Percentiles rank a stretch among this genome's conserved stretches.
phyloP scores from a whole-genome alignment of 1,140 invertebrate species.

The Sweltsa coloradensis region DNA sequence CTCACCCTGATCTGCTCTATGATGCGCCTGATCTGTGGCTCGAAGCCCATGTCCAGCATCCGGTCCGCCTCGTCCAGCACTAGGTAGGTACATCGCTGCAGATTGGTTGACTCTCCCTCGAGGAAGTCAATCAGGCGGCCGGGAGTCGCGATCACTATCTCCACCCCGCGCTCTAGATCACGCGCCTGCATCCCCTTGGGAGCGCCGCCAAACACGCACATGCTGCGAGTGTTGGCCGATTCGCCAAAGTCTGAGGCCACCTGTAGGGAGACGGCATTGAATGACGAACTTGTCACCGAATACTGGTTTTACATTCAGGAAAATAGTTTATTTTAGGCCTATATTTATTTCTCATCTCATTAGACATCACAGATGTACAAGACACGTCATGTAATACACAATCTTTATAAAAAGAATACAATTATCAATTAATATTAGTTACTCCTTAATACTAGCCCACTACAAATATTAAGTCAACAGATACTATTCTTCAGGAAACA shows the following conservation, averaged over 20 bases:
- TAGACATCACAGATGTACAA: too few species aligned
- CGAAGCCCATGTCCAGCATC: conserved; percentile 96
- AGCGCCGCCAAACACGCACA: conserved; percentile 91
- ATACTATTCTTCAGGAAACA: too few species aligned
- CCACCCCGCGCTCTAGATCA: conserved; percentile 66
- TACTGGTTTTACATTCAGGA: too few species aligned
- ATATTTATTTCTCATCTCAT: too few species aligned
- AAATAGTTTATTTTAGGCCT: too few species aligned
- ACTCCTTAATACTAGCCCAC: too few species aligned
- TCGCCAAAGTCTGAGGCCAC: conserved; percentile 86
- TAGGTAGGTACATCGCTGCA: conserved; percentile 76
- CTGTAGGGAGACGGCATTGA: too few species aligned
- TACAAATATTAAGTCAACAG: too few species aligned
- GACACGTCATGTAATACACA: too few species aligned
- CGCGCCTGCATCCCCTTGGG: conserved; percentile 64
- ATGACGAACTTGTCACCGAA: too few species aligned
- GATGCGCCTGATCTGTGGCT: conserved; percentile 90
- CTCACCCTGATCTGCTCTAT: conserved; percentile 73
- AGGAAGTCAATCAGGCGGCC: conserved; percentile 84
- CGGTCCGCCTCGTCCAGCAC: conserved; percentile 91
- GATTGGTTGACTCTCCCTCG: conserved; percentile 72
- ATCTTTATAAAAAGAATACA: too few species aligned
- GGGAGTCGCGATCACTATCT: conserved; percentile 79
- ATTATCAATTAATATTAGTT: too few species aligned
- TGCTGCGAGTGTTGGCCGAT: conserved; percentile 73